Evolutionary conservation across 2,113 vertebrate genomes (phyloP).

Genomic region (Cyphomyrus discorhynchus): DNA sequence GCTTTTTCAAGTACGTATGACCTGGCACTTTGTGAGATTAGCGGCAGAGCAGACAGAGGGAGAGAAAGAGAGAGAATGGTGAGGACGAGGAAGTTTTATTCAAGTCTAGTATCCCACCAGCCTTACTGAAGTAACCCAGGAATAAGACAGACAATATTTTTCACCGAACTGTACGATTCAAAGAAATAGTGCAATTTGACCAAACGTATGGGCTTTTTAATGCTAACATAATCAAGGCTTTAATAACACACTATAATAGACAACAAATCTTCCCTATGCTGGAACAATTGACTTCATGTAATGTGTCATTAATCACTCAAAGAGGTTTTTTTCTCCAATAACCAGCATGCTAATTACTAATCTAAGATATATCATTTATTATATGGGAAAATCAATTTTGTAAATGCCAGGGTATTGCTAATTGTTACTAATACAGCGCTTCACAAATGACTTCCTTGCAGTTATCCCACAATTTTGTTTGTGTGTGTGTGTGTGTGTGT

Average conservation of each 20-base stretch:
- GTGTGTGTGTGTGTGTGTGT: background rate
- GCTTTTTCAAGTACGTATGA: conserved; percentile 16
- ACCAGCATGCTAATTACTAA: conserved; percentile 7
- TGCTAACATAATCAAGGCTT: background rate
- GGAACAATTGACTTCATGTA: background rate
- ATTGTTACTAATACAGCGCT: background rate
- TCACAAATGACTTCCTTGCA: background rate
- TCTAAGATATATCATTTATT: background rate
- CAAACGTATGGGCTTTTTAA: background rate
- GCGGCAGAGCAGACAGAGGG: background rate
- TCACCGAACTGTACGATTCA: background rate
- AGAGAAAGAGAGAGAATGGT: background rate
- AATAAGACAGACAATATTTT: background rate
- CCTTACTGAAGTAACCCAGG: background rate
- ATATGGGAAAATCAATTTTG: background rate
- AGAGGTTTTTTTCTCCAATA: background rate
- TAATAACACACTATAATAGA: background rate
- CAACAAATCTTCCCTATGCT: background rate
- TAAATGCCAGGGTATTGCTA: background rate
- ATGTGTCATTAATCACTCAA: background rate
- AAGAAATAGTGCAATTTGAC: background rate
- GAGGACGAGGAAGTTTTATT: background rate
- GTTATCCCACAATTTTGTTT: background rate
- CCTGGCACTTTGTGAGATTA: conserved; percentile 11
- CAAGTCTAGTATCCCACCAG: background rate